Evolutionary conservation across 2,797 vertebrate species (phyloP).

Genomic region (Etheostoma perlongum): DNA sequence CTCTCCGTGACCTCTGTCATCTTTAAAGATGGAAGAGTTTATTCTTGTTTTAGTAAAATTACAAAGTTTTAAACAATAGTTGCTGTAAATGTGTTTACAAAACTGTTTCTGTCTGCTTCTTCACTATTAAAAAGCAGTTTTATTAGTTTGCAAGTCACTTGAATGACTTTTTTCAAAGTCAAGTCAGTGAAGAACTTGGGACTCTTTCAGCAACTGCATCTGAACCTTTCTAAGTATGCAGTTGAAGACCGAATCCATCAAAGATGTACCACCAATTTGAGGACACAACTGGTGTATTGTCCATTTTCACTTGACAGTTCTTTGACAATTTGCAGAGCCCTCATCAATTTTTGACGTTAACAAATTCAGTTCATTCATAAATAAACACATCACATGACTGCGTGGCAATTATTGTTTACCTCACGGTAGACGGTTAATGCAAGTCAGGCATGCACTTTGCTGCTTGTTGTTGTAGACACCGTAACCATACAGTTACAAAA

Average conservation of each 20-base stretch:
- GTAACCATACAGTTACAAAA: background rate
- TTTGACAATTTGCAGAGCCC: background rate
- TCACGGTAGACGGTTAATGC: conserved; percentile 9
- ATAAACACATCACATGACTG: background rate
- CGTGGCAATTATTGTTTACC: conserved; percentile 10
- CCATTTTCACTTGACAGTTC: background rate
- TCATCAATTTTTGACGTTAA: background rate
- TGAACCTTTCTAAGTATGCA: background rate
- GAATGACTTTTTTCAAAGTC: conserved; percentile 4
- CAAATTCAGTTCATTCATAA: conserved; percentile 6
- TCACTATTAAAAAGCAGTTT: conserved; percentile 26
- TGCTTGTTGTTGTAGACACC: background rate
- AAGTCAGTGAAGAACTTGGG: background rate
- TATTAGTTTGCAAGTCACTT: background rate
- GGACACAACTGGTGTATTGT: background rate
- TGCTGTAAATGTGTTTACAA: conserved; percentile 21
- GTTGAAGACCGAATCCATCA: background rate
- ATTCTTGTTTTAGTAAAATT: conserved; percentile 33
- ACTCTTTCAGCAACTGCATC: background rate
- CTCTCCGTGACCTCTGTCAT: conserved; percentile 60
- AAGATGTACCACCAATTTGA: background rate
- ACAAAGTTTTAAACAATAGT: conserved; percentile 25
- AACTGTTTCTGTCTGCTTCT: background rate
- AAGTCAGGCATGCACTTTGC: background rate
- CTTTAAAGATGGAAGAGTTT: conserved; percentile 44